Percentiles rank a stretch among this genome's conserved stretches.
Evolutionary conservation across 2,113 vertebrate species (phyloP).

Genomic region (Rhinogobius similis): DNA sequence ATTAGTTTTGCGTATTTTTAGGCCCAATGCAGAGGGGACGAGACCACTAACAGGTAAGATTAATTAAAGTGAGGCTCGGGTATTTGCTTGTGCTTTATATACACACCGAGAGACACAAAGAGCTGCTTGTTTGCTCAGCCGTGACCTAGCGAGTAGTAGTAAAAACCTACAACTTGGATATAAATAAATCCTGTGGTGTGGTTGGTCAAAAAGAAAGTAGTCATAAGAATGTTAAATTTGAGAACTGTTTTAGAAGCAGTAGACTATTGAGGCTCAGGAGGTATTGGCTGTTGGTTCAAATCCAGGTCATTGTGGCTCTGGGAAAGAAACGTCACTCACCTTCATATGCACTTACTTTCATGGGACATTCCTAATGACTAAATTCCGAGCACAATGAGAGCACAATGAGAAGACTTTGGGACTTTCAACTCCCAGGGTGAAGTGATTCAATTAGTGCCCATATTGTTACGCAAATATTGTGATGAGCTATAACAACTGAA

Average conservation of each 20-base stretch:
- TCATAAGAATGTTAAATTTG: too few species aligned
- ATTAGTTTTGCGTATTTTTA: conserved; percentile 10
- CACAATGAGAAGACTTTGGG: conserved; percentile 38
- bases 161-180: conserved; percentile 30
- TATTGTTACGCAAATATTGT: conserved; percentile 63
- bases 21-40: background rate
- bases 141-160: conserved; percentile 16
- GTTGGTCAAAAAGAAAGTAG: conserved; percentile 1
- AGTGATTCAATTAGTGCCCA: conserved; percentile 64
- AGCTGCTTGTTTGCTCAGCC: conserved; percentile 22
- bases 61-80: conserved; percentile 26
- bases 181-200: conserved; percentile 42
- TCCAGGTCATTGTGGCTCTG: background rate
- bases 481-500: conserved; percentile 61
- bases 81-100: conserved; percentile 28
- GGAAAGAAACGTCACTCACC: background rate
- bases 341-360: background rate
- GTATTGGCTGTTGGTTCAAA: background rate
- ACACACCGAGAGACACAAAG: conserved; percentile 18
- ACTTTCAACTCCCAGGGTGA: conserved; percentile 56
- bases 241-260: background rate
- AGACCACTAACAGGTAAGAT: conserved; percentile 11
- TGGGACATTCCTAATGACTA: conserved; percentile 28
- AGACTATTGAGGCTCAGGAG: too few species aligned
- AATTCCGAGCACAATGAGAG: conserved; percentile 32